Conservation (phyloP, 2,888 invertebrate species). For the Ophion ellenae region DNA sequence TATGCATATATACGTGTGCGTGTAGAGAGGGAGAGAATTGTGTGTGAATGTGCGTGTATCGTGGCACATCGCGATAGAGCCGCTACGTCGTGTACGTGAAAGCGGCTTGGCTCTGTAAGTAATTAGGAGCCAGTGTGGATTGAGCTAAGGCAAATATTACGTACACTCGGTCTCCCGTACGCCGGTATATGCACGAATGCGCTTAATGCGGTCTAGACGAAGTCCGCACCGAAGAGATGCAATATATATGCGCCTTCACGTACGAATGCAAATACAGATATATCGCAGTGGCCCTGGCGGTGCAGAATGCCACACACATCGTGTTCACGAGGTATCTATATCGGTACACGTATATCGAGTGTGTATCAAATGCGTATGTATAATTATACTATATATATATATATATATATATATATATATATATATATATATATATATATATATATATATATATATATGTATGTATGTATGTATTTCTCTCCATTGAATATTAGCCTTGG, state of each 20-base stretch:
- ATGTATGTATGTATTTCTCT: slow-evolving; percentile 8
- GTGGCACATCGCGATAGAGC: slow-evolving; percentile 55
- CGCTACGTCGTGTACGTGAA: slow-evolving; percentile 65
- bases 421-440: too few relatives aligned
- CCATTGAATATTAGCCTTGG: slow-evolving; percentile 62
- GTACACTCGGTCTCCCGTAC: slow-evolving; percentile 67
- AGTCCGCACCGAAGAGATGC: slow-evolving; percentile 64
- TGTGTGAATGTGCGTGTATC: slow-evolving; percentile 3
- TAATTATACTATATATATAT: not conserved
- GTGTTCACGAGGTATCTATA: slow-evolving; percentile 26
- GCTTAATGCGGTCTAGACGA: slow-evolving; percentile 69
- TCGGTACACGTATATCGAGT: slow-evolving; percentile 52
- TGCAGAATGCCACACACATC: slow-evolving; percentile 20
- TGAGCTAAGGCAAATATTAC: slow-evolving; percentile 80
- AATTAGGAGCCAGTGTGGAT: slow-evolving; percentile 79
- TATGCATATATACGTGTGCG: not conserved
- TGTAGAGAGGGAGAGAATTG: not conserved
- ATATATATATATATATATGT: too few relatives aligned
- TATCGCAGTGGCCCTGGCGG: not conserved
- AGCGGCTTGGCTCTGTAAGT: slow-evolving; percentile 75
- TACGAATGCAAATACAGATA: slow-evolving; percentile 24
- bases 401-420: too few relatives aligned
- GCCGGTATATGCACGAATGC: slow-evolving; percentile 68
- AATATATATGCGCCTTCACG: slow-evolving; percentile 33
- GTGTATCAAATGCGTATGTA: slow-evolving; percentile 29